Evolutionary conservation across 2,113 vertebrate genomes (phyloP).

Genomic region (Alligator sinensis): DNA sequence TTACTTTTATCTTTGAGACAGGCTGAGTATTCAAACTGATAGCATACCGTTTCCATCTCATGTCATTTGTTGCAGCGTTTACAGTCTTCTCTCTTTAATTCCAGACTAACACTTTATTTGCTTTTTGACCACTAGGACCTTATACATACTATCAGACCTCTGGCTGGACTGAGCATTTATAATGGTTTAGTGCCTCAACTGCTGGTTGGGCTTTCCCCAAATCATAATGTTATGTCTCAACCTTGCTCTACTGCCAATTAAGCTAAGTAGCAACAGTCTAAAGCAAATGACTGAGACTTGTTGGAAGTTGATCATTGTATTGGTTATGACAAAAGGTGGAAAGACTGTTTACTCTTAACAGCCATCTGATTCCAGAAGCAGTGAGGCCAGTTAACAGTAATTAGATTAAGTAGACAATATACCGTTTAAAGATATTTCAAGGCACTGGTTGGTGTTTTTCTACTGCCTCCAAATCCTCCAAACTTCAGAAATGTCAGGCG

Average conservation of each 20-base stretch:
- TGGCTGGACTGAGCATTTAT: no score
- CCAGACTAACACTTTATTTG: neutral
- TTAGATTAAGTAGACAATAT: neutral
- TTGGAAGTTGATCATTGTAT: conserved; percentile 3
- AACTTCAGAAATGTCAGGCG: fast-evolving
- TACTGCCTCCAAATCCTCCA: neutral
- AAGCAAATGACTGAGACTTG: neutral
- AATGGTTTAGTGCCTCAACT: conserved; percentile 11
- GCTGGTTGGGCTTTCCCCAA: conserved; percentile 46
- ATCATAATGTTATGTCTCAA: neutral
- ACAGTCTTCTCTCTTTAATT: neutral
- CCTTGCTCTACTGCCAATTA: neutral
- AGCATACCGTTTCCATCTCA: neutral
- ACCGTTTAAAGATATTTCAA: neutral
- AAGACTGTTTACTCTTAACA: neutral
- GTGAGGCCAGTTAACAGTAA: neutral
- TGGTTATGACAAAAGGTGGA: neutral
- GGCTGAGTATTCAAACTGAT: neutral
- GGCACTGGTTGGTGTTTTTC: neutral
- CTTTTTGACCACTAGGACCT: neutral
- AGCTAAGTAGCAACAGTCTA: conserved; percentile 24
- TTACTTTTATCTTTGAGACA: conserved; percentile 12
- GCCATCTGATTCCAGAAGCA: conserved; percentile 3
- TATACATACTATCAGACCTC: no score
- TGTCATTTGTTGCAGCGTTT: conserved; percentile 15